A percentile compares a stretch with the other conserved stretches of the same genome.
Conservation (phyloP, 1,140 invertebrate genomes). For the Elymnias hypermnestra region DNA sequence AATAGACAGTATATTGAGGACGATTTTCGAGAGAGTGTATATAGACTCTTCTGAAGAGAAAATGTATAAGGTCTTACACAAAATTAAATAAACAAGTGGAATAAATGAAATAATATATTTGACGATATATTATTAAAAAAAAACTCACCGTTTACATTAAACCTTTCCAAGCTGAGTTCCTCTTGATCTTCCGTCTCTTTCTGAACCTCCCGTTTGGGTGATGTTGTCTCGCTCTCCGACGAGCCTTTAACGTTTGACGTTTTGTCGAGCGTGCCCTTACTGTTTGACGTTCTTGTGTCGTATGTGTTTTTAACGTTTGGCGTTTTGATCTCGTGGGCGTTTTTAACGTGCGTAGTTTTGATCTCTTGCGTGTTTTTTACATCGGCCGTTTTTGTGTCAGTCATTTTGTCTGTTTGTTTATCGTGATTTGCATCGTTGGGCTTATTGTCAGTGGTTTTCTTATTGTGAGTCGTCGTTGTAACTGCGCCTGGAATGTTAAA, state of each 20-base stretch:
- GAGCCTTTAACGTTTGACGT: slow-evolving; percentile 1
- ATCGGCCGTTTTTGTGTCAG: slow-evolving; percentile 11
- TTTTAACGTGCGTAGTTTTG: slow-evolving; percentile 25
- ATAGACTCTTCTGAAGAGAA: too few relatives aligned
- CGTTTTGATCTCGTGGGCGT: slow-evolving; percentile 9
- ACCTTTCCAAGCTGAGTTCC: slow-evolving; percentile 31
- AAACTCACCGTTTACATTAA: slow-evolving; percentile 48
- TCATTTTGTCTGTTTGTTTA: slow-evolving; percentile 6
- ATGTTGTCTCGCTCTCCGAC: not conserved
- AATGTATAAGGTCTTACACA: too few relatives aligned
- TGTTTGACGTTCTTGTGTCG: not conserved
- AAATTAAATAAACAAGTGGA: too few relatives aligned
- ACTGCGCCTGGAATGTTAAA: slow-evolving; percentile 38
- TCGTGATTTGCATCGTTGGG: slow-evolving; percentile 12
- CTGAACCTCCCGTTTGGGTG: slow-evolving; percentile 6
- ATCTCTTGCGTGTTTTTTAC: slow-evolving; percentile 12
- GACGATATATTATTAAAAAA: too few relatives aligned
- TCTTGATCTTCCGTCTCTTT: slow-evolving; percentile 21
- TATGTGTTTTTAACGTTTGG: not conserved
- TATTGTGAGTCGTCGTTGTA: slow-evolving; percentile 35
- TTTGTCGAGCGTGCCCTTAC: not conserved
- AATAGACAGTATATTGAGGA: too few relatives aligned
- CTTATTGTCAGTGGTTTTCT: slow-evolving; percentile 10
- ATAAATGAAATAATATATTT: too few relatives aligned
- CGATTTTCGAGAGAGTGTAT: too few relatives aligned